These are phyloP conservation scores for Alectura lathami DNA, from an alignment of 2,113 vertebrate species.

Conservation along the genomic window DNA sequence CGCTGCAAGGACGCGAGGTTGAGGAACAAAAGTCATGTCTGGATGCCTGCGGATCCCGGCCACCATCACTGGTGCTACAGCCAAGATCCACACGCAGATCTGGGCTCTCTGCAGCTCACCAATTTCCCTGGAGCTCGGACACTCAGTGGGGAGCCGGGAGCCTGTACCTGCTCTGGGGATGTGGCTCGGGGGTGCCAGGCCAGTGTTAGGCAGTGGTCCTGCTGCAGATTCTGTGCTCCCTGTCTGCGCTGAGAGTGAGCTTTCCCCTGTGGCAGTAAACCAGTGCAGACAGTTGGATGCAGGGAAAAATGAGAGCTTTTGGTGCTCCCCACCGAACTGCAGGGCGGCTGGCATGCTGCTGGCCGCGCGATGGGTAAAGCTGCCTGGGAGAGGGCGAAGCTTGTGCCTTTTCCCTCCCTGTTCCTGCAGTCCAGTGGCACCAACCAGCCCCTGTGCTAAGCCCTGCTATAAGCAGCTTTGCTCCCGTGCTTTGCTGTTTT, in stretches of 20 bases:
- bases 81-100: background rate
- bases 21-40: background rate
- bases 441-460: too few species aligned
- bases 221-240: accelerated
- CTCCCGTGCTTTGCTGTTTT: too few species aligned
- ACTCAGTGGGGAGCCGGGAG: background rate
- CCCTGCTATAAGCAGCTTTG: too few species aligned
- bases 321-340: accelerated
- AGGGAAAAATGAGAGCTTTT: too few species aligned
- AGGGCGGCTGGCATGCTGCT: background rate
- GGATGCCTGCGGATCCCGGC: background rate
- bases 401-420: background rate
- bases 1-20: background rate
- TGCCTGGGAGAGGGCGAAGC: background rate
- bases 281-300: background rate
- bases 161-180: background rate
- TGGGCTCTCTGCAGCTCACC: background rate
- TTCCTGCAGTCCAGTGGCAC: too few species aligned
- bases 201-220: accelerated
- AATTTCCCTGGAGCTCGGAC: background rate
- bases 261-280: background rate
- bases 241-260: background rate
- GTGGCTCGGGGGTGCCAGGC: background rate
- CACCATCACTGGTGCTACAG: background rate
- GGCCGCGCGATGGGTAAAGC: background rate